These are phyloP conservation scores for Anthrax anthrax DNA, from an alignment of 2,888 invertebrate genomes.

Conservation along the genomic window DNA sequence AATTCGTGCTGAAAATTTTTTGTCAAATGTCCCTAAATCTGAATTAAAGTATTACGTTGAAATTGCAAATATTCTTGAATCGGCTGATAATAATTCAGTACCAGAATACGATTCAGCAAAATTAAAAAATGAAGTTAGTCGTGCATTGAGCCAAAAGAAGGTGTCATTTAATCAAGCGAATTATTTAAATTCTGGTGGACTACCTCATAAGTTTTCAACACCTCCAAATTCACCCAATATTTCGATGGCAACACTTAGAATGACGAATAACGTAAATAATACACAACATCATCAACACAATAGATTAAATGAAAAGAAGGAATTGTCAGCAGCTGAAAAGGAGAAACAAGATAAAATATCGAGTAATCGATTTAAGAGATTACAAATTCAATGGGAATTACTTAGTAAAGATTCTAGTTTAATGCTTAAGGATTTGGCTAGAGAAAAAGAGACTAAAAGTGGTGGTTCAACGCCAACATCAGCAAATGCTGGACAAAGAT, in stretches of 20 bases:
- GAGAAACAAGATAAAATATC: slow-evolving; percentile 30
- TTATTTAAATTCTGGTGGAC: slow-evolving; percentile 10
- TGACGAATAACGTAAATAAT: slow-evolving; percentile 13
- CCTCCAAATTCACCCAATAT: slow-evolving; percentile 66
- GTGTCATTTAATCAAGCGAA: slow-evolving; percentile 23
- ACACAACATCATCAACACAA: background rate
- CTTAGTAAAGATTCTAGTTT: slow-evolving; percentile 33
- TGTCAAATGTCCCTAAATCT: slow-evolving; percentile 30
- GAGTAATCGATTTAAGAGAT: slow-evolving; percentile 33
- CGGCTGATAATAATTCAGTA: slow-evolving; percentile 22
- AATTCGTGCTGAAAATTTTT: slow-evolving; percentile 30
- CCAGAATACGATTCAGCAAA: slow-evolving; percentile 32
- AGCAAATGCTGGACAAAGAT: slow-evolving; percentile 25
- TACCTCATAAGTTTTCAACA: slow-evolving; percentile 37
- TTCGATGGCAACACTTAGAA: slow-evolving; percentile 36
- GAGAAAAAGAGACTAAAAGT: slow-evolving; percentile 30
- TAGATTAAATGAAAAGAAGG: slow-evolving; percentile 8
- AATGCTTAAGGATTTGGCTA: slow-evolving; percentile 29
- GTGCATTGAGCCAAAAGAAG: slow-evolving; percentile 33
- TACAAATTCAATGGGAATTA: slow-evolving; percentile 35
- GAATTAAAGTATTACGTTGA: slow-evolving; percentile 35
- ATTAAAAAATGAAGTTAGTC: slow-evolving; percentile 33
- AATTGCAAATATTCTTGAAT: slow-evolving; percentile 32
- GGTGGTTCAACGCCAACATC: slow-evolving; percentile 34
- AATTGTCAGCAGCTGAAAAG: slow-evolving; percentile 14